Conservation (phyloP, 2,888 invertebrate genomes). For the Physocephala rufipes region DNA sequence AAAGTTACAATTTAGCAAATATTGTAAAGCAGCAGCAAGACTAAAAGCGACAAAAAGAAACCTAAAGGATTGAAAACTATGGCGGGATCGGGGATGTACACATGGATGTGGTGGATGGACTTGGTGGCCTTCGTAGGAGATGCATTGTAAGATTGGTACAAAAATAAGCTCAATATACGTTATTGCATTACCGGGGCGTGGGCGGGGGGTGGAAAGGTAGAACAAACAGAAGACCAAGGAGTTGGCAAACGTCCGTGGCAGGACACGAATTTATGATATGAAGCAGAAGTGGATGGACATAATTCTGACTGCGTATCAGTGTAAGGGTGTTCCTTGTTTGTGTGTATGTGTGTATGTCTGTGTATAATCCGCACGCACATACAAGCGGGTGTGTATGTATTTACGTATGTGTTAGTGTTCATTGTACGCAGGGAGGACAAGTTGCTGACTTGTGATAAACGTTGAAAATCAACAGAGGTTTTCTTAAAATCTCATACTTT, state of each 20-base stretch:
- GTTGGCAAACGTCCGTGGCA: constrained; percentile 7
- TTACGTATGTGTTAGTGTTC: too few relatives aligned
- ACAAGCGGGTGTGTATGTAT: background rate
- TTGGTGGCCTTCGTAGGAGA: constrained; percentile 4
- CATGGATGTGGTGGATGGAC: background rate
- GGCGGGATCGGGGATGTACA: background rate
- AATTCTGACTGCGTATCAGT: background rate
- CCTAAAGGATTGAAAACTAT: background rate
- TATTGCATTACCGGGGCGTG: constrained; percentile 24
- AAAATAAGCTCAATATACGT: constrained; percentile 33
- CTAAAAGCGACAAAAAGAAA: background rate
- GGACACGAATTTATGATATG: constrained; percentile 10
- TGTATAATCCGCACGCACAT: too few relatives aligned
- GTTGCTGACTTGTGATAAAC: background rate
- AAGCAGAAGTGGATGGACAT: too few relatives aligned
- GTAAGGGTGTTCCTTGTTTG: too few relatives aligned
- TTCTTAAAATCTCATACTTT: constrained; percentile 5
- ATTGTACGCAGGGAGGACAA: background rate
- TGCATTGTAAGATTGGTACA: constrained; percentile 19
- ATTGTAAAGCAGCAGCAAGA: too few relatives aligned
- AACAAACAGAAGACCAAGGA: constrained; percentile 27
- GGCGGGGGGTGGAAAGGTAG: constrained; percentile 33
- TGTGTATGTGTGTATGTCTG: too few relatives aligned
- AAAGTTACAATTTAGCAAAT: constrained; percentile 14
- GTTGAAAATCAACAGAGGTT: constrained; percentile 24